Conservation (phyloP, 1,140 invertebrate genomes). For the Gonioctena quinquepunctata region DNA sequence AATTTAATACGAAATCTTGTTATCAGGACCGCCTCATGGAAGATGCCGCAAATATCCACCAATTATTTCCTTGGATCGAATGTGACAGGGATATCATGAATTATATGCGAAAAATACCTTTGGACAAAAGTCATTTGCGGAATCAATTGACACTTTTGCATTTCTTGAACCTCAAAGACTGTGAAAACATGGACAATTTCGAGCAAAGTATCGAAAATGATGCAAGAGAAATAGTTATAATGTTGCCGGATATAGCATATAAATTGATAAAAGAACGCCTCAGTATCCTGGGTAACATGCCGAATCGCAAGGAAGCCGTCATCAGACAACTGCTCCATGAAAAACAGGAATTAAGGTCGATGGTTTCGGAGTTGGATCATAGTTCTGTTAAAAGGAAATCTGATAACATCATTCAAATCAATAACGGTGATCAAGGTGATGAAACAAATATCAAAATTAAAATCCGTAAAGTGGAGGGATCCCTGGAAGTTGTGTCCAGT, state of each 20-base stretch:
- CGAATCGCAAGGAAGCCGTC: slow-evolving; percentile 5
- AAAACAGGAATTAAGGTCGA: not conserved
- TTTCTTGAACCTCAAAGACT: not conserved
- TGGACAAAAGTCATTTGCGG: not conserved
- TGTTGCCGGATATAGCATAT: not conserved
- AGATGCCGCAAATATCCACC: not conserved
- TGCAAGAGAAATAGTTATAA: not conserved
- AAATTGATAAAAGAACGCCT: slow-evolving; percentile 8
- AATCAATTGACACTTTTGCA: not conserved
- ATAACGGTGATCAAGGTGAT: not conserved
- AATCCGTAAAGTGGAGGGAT: not conserved
- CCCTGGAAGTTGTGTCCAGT: slow-evolving; percentile 6
- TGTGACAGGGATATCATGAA: slow-evolving; percentile 5
- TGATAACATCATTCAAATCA: not conserved
- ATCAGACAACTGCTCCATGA: slow-evolving; percentile 1
- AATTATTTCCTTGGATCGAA: slow-evolving; percentile 3
- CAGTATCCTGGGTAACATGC: slow-evolving; percentile 5
- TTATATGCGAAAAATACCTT: slow-evolving; percentile 6
- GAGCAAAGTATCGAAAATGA: not conserved
- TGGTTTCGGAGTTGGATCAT: not conserved
- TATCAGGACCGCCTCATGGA: not conserved
- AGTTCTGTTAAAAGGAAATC: not conserved
- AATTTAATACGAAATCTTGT: not conserved
- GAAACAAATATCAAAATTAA: slow-evolving; percentile 4
- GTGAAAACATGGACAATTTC: not conserved